Percentiles rank a stretch among this genome's conserved stretches.
Evolutionary conservation across 2,113 vertebrate genomes (phyloP).

Genomic region (Scomber colias): DNA sequence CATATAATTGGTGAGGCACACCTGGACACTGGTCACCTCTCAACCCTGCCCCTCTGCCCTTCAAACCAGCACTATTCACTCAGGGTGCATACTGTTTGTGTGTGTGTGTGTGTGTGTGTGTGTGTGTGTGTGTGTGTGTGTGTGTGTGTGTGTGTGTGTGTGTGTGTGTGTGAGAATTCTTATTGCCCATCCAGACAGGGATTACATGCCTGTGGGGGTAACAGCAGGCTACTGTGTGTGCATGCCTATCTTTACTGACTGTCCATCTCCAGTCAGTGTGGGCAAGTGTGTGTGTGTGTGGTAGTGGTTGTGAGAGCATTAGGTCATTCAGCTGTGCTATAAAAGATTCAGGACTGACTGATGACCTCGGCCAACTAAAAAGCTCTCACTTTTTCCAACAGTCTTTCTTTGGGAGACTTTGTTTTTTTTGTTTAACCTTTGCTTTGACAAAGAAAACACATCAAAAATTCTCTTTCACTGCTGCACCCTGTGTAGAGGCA

Average conservation of each 20-base stretch:
- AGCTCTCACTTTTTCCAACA: slow-evolving; percentile 46
- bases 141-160: slow-evolving; percentile 48
- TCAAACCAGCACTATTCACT: slow-evolving; percentile 71
- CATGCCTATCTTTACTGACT: slow-evolving; percentile 27
- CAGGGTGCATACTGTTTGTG: slow-evolving; percentile 22
- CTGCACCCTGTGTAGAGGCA: slow-evolving; percentile 13
- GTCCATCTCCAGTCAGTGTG: slow-evolving; percentile 47
- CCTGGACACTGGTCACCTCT: slow-evolving; percentile 78
- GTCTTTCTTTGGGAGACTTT: slow-evolving; percentile 37
- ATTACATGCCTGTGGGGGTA: slow-evolving; percentile 33
- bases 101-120: slow-evolving; percentile 50
- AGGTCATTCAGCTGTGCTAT: slow-evolving; percentile 62
- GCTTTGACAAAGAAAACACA: slow-evolving; percentile 63
- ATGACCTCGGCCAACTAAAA: slow-evolving; percentile 62
- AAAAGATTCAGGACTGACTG: slow-evolving; percentile 72
- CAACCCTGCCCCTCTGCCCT: slow-evolving; percentile 68
- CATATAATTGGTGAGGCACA: slow-evolving; percentile 80
- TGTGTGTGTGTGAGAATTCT: slow-evolving; percentile 16
- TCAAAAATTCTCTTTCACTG: slow-evolving; percentile 59
- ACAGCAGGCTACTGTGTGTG: slow-evolving; percentile 41
- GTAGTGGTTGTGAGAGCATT: slow-evolving; percentile 31
- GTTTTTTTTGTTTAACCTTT: slow-evolving; percentile 69
- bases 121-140: slow-evolving; percentile 6
- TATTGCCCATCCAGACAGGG: slow-evolving; percentile 28
- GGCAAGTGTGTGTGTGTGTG: slow-evolving; percentile 27